A percentile compares a stretch with the other conserved stretches of the same genome.
These are phyloP conservation scores for Hypena proboscidalis DNA, from an alignment of 2,888 invertebrate species.

Conservation along the genomic window DNA sequence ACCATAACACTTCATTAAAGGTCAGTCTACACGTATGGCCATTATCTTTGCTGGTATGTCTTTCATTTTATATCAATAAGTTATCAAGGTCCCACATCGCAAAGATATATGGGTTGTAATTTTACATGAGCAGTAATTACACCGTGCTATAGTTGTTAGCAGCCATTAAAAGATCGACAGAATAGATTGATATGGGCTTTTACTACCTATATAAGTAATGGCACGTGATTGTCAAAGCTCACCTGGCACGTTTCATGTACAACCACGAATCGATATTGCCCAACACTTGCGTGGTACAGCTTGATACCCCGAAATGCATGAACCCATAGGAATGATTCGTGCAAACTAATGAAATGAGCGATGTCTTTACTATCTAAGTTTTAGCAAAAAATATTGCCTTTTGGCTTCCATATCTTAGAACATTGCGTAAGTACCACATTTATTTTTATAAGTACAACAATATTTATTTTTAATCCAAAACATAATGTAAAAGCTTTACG, in stretches of 20 bases:
- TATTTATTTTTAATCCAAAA: constrained; percentile 29
- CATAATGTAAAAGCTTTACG: constrained; percentile 37
- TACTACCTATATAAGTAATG: background rate
- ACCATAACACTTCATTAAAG: background rate
- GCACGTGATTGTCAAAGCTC: constrained; percentile 34
- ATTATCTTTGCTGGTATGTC: background rate
- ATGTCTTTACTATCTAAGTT: constrained; percentile 59
- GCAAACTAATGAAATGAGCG: constrained; percentile 84
- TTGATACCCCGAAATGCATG: constrained; percentile 55
- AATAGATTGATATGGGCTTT: background rate
- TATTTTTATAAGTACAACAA: constrained; percentile 38
- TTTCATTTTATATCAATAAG: background rate
- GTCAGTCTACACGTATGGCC: background rate
- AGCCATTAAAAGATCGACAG: background rate
- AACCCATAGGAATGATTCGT: constrained; percentile 87
- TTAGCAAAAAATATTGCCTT: constrained; percentile 56
- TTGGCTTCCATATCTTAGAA: constrained; percentile 40
- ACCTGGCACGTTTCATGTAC: constrained; percentile 16
- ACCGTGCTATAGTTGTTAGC: background rate
- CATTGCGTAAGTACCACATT: constrained; percentile 34
- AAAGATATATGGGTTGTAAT: too few relatives aligned
- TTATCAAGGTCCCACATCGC: background rate
- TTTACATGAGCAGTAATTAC: background rate
- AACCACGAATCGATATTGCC: constrained; percentile 9
- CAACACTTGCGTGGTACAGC: constrained; percentile 25